Evolutionary conservation across 2,888 invertebrate genomes (phyloP), one percentile per base, ranked within the genome.

Genomic region (Drosophila conformis): DNA sequence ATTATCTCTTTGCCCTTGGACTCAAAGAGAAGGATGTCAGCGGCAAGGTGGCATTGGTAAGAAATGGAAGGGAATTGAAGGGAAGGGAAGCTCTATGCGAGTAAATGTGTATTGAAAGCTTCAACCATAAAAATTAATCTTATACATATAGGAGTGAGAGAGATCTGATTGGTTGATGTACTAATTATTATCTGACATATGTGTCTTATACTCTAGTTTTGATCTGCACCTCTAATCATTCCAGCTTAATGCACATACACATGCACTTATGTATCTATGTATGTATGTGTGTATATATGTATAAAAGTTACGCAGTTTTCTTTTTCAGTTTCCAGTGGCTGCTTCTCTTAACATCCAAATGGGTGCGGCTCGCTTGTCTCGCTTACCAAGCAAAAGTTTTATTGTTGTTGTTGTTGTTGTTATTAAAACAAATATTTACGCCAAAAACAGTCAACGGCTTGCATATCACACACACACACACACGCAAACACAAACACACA

Each of bases 31-130:
- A 92, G 87, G 93, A 93, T 82, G 91, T 92, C 29, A 89, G 82
- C 77, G 93, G 92, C 49, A 91, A 93, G 80, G 93, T 92, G 72
- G 93, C 93, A 35, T 67, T 92, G 92, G 92, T 92, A 82, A 92
- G 93, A 15, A 54, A 53, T 21, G 7, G 21, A 7, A 29, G 18
- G 46, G 15, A 25, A 4, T 46, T 21, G 8, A 46, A 46, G 21
- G 46, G 21, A 46, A 13, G 6, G 4, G 46, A 21, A 46, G 46
- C 46, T 46, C 4, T 21, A 21, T 21, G 21, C 42, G 42, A 13
- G 13, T 7, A 15, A 25, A 46, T 15, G 1, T 8, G 46, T 46
- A 46, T 46, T 25, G 4, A 46, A 46, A 46, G 25, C 25, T 25
- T 46, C 8, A 25, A 4, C 7, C 4, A 7, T 46, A 46, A 4